Conservation (phyloP, 2,888 invertebrate genomes). For the Macaria notata region DNA sequence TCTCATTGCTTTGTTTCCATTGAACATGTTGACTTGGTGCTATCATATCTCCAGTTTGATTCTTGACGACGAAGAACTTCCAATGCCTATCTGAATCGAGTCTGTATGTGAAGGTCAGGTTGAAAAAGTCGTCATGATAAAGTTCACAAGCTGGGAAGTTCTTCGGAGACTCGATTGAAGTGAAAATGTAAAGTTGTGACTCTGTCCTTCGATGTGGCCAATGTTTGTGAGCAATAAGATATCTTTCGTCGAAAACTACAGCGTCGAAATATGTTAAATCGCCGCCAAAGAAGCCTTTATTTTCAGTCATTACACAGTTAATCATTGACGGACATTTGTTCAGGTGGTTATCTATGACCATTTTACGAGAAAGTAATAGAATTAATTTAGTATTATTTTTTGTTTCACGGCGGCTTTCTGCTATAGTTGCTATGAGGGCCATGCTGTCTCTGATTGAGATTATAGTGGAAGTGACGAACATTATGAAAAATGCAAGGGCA, state of each 20-base stretch:
- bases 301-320: slow-evolving; percentile 47
- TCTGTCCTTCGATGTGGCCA: slow-evolving; percentile 34
- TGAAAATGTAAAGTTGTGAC: slow-evolving; percentile 52
- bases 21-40: slow-evolving; percentile 45
- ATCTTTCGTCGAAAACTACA: slow-evolving; percentile 43
- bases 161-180: slow-evolving; percentile 47
- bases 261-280: slow-evolving; percentile 48
- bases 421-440: slow-evolving; percentile 6
- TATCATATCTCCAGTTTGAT: slow-evolving; percentile 41
- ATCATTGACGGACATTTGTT: slow-evolving; percentile 33
- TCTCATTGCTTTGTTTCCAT: slow-evolving; percentile 35
- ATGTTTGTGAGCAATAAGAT: no score
- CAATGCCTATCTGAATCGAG: slow-evolving; percentile 58
- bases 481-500: no score
- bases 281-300: slow-evolving; percentile 39
- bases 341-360: slow-evolving; percentile 12
- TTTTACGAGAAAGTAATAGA: slow-evolving; percentile 38
- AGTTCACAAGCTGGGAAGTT: slow-evolving; percentile 51
- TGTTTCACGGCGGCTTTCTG: neutral
- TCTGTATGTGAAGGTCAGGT: slow-evolving; percentile 61
- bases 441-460: neutral
- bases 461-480: no score
- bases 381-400: slow-evolving; percentile 37
- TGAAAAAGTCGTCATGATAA: slow-evolving; percentile 54
- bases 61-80: slow-evolving; percentile 52